Conservation (phyloP, 2,797 vertebrate species). For the Petrocephalus sullivani region DNA sequence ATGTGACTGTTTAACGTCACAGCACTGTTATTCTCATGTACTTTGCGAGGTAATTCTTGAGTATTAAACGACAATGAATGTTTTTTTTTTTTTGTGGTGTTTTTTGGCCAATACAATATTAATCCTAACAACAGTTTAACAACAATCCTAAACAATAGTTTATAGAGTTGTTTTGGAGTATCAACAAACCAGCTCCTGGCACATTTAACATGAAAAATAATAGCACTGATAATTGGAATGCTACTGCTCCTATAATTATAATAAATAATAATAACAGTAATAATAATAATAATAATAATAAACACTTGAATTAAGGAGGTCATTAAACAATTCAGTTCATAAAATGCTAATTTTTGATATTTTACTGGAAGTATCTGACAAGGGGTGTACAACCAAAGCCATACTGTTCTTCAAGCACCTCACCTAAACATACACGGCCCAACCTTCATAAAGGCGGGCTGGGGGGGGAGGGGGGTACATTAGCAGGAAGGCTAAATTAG, state of each 20-base stretch:
- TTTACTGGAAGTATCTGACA: neutral
- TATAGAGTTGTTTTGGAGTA: too few relatives aligned
- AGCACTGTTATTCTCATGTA: slow-evolving; percentile 15
- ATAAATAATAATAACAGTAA: neutral
- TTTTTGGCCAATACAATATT: neutral
- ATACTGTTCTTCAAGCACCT: neutral
- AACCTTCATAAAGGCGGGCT: neutral
- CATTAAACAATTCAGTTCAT: neutral
- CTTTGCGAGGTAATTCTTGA: slow-evolving; percentile 13
- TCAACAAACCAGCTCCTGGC: too few relatives aligned
- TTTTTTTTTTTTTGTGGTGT: neutral
- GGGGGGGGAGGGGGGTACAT: neutral
- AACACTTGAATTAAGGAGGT: neutral
- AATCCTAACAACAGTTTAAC: neutral
- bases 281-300: neutral
- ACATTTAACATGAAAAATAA: too few relatives aligned
- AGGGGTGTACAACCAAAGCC: neutral
- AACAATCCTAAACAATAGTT: too few relatives aligned
- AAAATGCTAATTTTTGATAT: neutral
- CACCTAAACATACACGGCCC: neutral
- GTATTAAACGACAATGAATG: neutral
- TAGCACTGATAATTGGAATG: too few relatives aligned
- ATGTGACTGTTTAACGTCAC: slow-evolving; percentile 30
- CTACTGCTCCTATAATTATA: too few relatives aligned
- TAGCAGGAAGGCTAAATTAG: slow-evolving; percentile 29